Percentiles rank a stretch among this genome's conserved stretches.
phyloP scores from a whole-genome alignment of 2,113 vertebrate species.

The Tragelaphus scriptus region DNA sequence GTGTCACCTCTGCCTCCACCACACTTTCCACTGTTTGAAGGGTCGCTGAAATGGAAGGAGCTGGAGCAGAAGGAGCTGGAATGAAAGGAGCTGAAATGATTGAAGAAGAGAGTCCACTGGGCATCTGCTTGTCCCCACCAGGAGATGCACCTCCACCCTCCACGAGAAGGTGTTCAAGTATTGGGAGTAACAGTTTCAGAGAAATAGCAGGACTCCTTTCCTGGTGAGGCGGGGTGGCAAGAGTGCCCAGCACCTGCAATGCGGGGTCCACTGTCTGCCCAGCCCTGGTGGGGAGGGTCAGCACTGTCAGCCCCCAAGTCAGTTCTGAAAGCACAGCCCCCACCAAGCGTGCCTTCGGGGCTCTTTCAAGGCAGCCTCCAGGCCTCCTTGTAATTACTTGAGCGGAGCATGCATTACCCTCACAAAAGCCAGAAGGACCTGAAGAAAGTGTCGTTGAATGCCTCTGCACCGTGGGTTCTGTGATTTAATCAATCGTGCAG shows the following conservation, averaged over 20 bases:
- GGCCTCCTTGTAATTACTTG: slow-evolving; percentile 81
- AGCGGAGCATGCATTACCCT: slow-evolving; percentile 81
- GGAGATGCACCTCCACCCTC: rapidly evolving
- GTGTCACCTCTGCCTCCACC: neutral
- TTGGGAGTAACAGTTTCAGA: neutral
- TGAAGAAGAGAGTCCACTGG: neutral
- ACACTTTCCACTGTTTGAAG: neutral
- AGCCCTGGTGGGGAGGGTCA: neutral
- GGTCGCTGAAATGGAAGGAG: rapidly evolving
- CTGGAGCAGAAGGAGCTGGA: neutral
- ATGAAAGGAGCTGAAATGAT: neutral
- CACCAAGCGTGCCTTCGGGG: slow-evolving; percentile 69
- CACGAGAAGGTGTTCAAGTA: neutral
- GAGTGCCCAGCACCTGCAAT: neutral
- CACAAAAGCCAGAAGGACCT: slow-evolving; percentile 79
- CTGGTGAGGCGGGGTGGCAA: neutral
- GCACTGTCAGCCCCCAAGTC: neutral
- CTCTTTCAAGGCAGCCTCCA: slow-evolving; percentile 70
- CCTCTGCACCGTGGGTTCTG: slow-evolving; percentile 83
- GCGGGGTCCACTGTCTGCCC: neutral
- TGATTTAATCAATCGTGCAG: slow-evolving; percentile 87
- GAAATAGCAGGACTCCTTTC: neutral
- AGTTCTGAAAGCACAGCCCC: slow-evolving; percentile 74
- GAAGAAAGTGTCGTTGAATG: slow-evolving; percentile 80
- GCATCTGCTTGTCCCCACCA: neutral